Conservation (phyloP, 2,888 invertebrate genomes). For the Perithous albicinctus region DNA sequence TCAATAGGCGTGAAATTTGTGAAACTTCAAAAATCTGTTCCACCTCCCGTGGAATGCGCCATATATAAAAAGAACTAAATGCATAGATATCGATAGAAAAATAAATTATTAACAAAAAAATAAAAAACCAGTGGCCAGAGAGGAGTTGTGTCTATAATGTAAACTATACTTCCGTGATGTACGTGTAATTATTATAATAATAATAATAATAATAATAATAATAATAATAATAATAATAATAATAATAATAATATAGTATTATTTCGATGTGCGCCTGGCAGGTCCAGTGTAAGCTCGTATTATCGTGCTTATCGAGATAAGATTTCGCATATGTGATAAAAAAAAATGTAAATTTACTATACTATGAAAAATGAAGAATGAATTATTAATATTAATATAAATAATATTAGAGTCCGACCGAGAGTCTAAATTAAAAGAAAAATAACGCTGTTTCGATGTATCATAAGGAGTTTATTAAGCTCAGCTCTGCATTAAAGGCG, state of each 20-base stretch:
- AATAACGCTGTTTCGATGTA: constrained; percentile 44
- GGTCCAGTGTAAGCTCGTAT: constrained; percentile 42
- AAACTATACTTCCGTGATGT: constrained; percentile 36
- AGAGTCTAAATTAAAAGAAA: constrained; percentile 8
- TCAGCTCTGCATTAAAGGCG: not conserved
- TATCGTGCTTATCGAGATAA: constrained; percentile 25
- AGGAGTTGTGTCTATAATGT: constrained; percentile 21
- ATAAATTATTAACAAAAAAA: constrained; percentile 2
- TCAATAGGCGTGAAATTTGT: too few species aligned
- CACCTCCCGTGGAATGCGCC: too few species aligned
- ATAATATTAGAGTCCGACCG: constrained; percentile 4
- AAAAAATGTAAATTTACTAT: constrained; percentile 46
- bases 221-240: too few species aligned
- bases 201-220: too few species aligned
- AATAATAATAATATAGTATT: constrained; percentile 33
- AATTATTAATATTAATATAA: constrained; percentile 30
- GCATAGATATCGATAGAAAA: not conserved
- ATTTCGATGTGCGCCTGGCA: constrained; percentile 58
- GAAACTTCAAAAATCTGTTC: too few species aligned
- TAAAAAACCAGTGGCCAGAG: constrained; percentile 10
- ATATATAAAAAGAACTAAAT: too few species aligned
- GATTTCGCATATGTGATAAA: constrained; percentile 55
- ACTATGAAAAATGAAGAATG: constrained; percentile 36
- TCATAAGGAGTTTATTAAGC: constrained; percentile 14
- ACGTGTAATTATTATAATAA: constrained; percentile 27